Evolutionary conservation across 2,113 vertebrate genomes (phyloP).

Genomic region (Oryzias melastigma): DNA sequence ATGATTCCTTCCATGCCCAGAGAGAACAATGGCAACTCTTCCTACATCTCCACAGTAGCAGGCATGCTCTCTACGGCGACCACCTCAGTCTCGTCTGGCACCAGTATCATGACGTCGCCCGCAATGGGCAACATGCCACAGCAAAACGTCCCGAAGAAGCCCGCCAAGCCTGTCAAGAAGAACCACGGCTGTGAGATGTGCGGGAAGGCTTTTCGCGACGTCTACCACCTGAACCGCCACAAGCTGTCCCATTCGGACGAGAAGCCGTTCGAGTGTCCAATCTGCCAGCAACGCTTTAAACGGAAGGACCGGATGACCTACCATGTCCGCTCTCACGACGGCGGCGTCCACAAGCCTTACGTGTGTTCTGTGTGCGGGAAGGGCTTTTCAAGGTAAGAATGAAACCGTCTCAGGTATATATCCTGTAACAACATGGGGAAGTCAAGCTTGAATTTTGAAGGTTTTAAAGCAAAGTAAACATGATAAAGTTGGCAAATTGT

Average conservation of each 20-base stretch:
- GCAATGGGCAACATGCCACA: constrained; percentile 74
- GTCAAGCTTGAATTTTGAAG: no score
- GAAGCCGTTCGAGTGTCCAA: constrained; percentile 96
- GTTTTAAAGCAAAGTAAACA: no score
- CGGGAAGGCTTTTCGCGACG: constrained; percentile 98
- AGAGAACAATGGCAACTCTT: constrained; percentile 87
- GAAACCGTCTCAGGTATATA: no score
- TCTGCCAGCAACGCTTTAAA: constrained; percentile 99
- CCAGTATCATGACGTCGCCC: constrained; percentile 71
- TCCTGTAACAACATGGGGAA: no score
- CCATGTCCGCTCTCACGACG: constrained; percentile 98
- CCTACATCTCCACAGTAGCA: constrained; percentile 92
- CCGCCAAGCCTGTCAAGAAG: constrained; percentile 96
- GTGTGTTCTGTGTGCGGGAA: constrained; percentile 98
- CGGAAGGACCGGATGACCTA: constrained; percentile 99
- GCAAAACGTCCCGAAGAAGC: constrained; percentile 87
- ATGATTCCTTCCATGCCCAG: constrained; percentile 93
- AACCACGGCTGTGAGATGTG: constrained; percentile 99
- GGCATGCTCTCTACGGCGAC: constrained; percentile 95
- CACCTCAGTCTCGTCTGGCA: constrained; percentile 87
- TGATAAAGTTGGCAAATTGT: no score
- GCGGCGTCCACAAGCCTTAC: constrained; percentile 97
- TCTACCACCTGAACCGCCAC: constrained; percentile 98
- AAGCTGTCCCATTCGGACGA: constrained; percentile 99
- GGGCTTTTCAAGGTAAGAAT: constrained; percentile 94